A percentile compares a stretch with the other conserved stretches of the same genome.
phyloP scores from a whole-genome alignment of 1,140 invertebrate genomes.

The Conopomorpha cramerella region DNA sequence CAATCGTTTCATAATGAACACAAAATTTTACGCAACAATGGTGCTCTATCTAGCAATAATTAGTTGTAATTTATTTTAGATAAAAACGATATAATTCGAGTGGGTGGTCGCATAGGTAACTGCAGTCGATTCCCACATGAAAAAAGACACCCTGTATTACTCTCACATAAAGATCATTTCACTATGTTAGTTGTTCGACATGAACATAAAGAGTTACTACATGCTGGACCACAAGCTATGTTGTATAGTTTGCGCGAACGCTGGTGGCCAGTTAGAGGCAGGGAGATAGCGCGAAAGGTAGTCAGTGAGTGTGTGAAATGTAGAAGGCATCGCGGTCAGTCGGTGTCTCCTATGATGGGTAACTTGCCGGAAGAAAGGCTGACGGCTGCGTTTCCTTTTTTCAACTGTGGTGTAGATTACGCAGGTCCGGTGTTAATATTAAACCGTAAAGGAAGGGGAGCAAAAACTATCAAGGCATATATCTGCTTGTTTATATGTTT shows the following conservation, averaged over 20 bases:
- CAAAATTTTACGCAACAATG: too few relatives aligned
- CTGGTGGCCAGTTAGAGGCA: background rate
- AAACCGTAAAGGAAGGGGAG: too few relatives aligned
- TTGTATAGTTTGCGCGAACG: background rate
- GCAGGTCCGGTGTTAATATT: too few relatives aligned
- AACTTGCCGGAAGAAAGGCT: background rate
- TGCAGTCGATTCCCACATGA: too few relatives aligned
- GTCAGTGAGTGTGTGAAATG: background rate
- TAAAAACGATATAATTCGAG: background rate
- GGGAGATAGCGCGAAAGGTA: background rate
- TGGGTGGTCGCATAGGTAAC: background rate
- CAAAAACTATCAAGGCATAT: too few relatives aligned
- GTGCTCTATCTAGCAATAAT: too few relatives aligned
- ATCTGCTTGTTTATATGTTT: too few relatives aligned
- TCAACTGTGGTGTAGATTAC: conserved; percentile 1
- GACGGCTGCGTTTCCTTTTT: background rate
- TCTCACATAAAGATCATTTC: conserved; percentile 1
- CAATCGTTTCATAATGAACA: too few relatives aligned
- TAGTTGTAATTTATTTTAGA: too few relatives aligned
- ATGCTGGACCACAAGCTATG: background rate
- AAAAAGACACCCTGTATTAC: background rate
- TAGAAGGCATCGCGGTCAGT: background rate
- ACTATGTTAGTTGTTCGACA: background rate
- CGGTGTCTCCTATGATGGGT: conserved; percentile 1
- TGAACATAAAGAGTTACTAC: conserved; percentile 1